Base-by-base conservation (phyloP, 2,888 invertebrate species). In the Scrobipalpa atriplicella region DNA sequence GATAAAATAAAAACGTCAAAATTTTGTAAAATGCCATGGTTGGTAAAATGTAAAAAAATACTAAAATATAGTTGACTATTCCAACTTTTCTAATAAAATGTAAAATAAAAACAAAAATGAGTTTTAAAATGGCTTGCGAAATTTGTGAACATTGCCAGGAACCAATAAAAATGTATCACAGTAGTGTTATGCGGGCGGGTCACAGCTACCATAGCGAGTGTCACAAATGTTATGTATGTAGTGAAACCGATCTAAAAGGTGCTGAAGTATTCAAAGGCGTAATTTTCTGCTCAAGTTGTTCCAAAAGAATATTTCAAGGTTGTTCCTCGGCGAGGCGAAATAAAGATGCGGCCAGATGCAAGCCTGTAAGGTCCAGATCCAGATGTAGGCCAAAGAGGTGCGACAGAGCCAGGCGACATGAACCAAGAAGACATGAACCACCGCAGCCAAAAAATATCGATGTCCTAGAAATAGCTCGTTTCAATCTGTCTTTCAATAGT, bases 261-360 rank as follows among this genome's bases (percentile, higher is more conserved):
- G 89, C 89, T 0, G 89, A 90, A 61, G 74, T 86, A 1, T 91
- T 91, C 72, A 81, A 83, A 71, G 90, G 91, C 0, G 86, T 87
- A 0, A 87, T 90, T 71, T 89, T 91, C 73, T 91, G 91, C 70
- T 77, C 72, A 5, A 77, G 79, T 6, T 91, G 91, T 64, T 83
- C 89, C 0, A 78, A 85, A 61, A 78, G 90, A 10, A 90, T 91
- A 13, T 90, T 90, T 75, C 83, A 84, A 68, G 84, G 86, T 0
- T 85, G 87, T 62, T 80, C 82, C 2, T 81, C 85, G 0, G 87
- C 83, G 2, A 77, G 80, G 16, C 75, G 62, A 52, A 73, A 73
- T 9, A 87, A 64, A 29, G 29, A 39, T 11, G 13, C 11, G 11
- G n/a, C 5, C 3, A 52, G 38, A 69, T 67, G 71, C 0, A 73